Evolutionary conservation across 2,888 invertebrate genomes (phyloP).

Genomic region (Cephus pygmeus): DNA sequence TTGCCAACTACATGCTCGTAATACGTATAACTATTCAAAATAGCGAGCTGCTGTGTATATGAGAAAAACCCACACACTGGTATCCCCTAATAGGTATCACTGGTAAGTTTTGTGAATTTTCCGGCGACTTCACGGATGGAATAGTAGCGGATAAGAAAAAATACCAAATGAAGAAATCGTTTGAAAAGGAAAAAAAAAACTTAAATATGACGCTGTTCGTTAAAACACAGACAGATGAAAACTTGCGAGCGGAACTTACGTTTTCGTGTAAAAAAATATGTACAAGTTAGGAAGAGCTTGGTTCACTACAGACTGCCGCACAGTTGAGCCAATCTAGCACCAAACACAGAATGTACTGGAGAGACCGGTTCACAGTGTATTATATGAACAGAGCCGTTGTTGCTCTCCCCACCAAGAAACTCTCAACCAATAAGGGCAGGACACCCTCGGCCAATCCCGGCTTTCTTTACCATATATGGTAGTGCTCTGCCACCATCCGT

Average conservation of each 20-base stretch:
- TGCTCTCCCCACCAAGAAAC: constrained; percentile 41
- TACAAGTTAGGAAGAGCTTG: constrained; percentile 48
- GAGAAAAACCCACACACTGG: neutral
- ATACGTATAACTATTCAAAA: neutral
- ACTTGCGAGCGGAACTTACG: constrained; percentile 31
- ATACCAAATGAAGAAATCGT: neutral
- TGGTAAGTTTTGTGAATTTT: neutral
- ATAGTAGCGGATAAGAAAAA: neutral
- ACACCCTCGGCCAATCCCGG: constrained; percentile 73
- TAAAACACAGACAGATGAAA: neutral
- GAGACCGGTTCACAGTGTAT: constrained; percentile 56
- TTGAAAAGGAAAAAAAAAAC: neutral
- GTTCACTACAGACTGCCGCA: constrained; percentile 47
- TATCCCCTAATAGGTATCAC: neutral
- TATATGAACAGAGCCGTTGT: constrained; percentile 57
- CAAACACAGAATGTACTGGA: constrained; percentile 60
- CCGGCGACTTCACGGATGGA: neutral
- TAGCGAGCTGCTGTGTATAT: neutral
- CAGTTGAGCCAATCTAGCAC: constrained; percentile 53
- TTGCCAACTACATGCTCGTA: constrained; percentile 20
- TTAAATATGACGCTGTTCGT: neutral
- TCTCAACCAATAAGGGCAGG: constrained; percentile 60
- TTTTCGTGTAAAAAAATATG: constrained; percentile 48
- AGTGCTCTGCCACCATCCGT: constrained; percentile 70
- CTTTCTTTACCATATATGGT: constrained; percentile 85